phyloP scores from a whole-genome alignment of 2,888 invertebrate genomes.

The Aphidoletes aphidimyza region DNA sequence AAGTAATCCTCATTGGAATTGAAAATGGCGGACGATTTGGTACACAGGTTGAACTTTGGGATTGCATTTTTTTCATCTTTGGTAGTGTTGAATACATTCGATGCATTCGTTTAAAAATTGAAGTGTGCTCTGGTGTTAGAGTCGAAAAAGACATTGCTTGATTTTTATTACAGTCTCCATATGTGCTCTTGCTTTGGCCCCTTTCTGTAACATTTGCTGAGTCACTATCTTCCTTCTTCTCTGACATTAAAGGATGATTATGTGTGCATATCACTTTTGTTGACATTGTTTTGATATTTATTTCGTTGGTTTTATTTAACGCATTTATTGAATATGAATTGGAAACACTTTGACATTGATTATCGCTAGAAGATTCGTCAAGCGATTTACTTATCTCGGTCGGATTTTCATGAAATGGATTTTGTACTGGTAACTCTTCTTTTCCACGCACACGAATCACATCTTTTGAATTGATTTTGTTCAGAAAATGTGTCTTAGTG shows the following conservation, averaged over 20 bases:
- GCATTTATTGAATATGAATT: too few species aligned
- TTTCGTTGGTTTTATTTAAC: slow-evolving; percentile 55
- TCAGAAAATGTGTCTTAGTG: too few species aligned
- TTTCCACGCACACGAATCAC: slow-evolving; percentile 73
- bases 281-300: background rate
- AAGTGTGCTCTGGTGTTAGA: slow-evolving; percentile 58
- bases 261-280: background rate
- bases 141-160: slow-evolving; percentile 58
- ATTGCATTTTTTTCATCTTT: slow-evolving; percentile 60
- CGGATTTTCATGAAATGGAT: slow-evolving; percentile 57
- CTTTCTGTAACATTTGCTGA: background rate
- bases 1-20: slow-evolving; percentile 80
- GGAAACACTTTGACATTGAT: background rate
- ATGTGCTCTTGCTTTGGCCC: background rate
- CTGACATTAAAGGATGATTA: background rate
- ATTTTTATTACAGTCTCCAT: slow-evolving; percentile 56
- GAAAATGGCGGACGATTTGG: slow-evolving; percentile 63
- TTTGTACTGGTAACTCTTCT: slow-evolving; percentile 75
- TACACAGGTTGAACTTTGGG: slow-evolving; percentile 60
- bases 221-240: background rate
- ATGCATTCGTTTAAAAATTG: slow-evolving; percentile 58
- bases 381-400: slow-evolving; percentile 62
- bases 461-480: slow-evolving; percentile 64
- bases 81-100: slow-evolving; percentile 62
- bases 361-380: slow-evolving; percentile 59